Percentiles rank a stretch among this genome's conserved stretches.
These are phyloP conservation scores for Amblyraja radiata DNA, from an alignment of 2,797 vertebrate species.

Conservation along the genomic window DNA sequence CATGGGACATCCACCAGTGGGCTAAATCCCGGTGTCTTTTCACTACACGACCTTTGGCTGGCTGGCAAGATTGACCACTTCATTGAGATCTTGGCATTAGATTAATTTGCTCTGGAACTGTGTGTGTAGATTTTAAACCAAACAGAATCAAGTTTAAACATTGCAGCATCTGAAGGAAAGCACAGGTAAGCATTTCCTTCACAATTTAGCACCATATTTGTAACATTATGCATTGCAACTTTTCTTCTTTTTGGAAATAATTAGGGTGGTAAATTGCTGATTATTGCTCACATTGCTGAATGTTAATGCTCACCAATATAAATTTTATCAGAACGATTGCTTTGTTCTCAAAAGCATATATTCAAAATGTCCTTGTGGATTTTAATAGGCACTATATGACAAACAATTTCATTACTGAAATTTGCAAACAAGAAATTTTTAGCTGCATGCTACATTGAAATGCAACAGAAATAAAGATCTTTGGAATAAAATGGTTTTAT, in stretches of 20 bases:
- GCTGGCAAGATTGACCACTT: background rate
- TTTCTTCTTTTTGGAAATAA: background rate
- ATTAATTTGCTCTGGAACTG: background rate
- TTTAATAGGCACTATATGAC: background rate
- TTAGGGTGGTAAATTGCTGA: background rate
- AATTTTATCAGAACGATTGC: background rate
- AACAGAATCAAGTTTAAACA: background rate
- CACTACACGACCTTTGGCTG: background rate
- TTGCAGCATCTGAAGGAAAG: background rate
- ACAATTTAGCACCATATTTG: background rate
- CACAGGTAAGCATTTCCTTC: background rate
- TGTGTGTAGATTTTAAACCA: background rate
- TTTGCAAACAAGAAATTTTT: background rate
- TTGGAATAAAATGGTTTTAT: background rate
- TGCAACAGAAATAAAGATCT: background rate
- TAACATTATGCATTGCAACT: background rate
- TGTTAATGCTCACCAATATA: background rate
- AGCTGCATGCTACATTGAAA: background rate
- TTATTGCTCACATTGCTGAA: conserved; percentile 8
- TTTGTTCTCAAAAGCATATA: background rate
- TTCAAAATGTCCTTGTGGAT: conserved; percentile 7
- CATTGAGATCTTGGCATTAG: background rate
- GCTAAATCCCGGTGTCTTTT: background rate
- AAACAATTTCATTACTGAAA: background rate
- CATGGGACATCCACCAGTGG: background rate